Base-by-base conservation (phyloP, 1,140 invertebrate genomes). In the Hormaphis cornu region DNA sequence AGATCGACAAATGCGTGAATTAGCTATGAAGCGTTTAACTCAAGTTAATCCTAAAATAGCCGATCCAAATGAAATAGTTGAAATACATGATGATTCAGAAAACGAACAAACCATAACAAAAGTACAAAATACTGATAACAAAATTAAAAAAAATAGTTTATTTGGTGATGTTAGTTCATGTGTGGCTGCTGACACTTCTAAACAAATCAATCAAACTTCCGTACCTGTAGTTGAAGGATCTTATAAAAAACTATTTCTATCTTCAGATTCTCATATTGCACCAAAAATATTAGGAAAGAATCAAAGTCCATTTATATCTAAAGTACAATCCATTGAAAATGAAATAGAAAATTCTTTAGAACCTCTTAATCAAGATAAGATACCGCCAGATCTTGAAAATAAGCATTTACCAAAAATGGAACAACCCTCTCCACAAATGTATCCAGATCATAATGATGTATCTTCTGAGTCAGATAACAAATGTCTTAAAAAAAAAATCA, bases 1-100 rank as follows among this genome's bases (percentile, higher is more conserved):
- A 74, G 87, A 89, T 74, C 86, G 87, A 71, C 88, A 90, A 71
- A 90, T 89, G 79, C 80, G 88, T 3, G 86, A 88, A 72, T 81
- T 89, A 73, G 88, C 87, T 16, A 78, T 83, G 24, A 85, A 87
- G 33, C 30, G 54, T 69, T 70, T 72, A 30, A 59, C 56, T 1
- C 50, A 46, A 66, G 69, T 40, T 16, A 44, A 26, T 33, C 44
- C 42, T 7, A 72, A 72, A 12, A 35, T 18, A 26, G n/a, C 12
- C 9, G 44, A 72, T 69, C 83, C 86, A 59, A 82, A 82, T 70
- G 82, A 82, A 22, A 73, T 70, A 14, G 72, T 73, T 28, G 71
- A 73, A 22, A 73, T 82, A 18, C 83, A 84, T 63, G 75, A 85
- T 33, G 78, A 82, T 44, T 44, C 59, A 6, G 71, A 71, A 14